A percentile compares a stretch with the other conserved stretches of the same genome.
These are phyloP conservation scores for Psophia crepitans DNA, from an alignment of 2,113 vertebrate genomes.

Conservation along the genomic window DNA sequence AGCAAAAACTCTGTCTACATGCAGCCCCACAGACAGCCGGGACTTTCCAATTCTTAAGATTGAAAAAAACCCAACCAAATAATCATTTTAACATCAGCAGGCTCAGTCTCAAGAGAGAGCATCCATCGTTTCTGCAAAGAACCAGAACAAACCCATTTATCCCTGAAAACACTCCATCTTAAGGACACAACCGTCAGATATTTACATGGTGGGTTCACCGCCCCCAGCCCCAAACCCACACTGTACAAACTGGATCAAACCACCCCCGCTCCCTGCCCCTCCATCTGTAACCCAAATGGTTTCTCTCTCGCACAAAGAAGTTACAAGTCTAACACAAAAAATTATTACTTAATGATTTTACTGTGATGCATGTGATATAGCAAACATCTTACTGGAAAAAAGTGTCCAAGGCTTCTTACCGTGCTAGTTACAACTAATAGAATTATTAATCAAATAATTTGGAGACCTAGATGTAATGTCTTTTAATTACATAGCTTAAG, in stretches of 20 bases:
- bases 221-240: not conserved
- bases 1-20: not conserved
- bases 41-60: not conserved
- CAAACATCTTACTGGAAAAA: not conserved
- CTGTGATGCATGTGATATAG: fast-evolving
- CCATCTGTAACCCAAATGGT: not conserved
- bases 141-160: not conserved
- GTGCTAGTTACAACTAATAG: not conserved
- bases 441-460: not conserved
- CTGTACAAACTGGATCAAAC: not conserved
- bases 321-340: not conserved
- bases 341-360: not conserved
- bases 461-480: not conserved
- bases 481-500: not conserved
- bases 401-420: not conserved
- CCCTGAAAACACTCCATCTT: not conserved
- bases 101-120: not conserved
- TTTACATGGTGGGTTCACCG: not conserved
- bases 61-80: too few species aligned
- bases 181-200: not conserved
- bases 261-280: not conserved
- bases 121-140: not conserved
- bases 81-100: not conserved
- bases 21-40: not conserved
- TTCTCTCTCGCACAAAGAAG: not conserved